Evolutionary conservation across 2,888 invertebrate genomes (phyloP), one percentile per base, ranked within the genome.

Genomic region (Pyrrhosoma nymphula): DNA sequence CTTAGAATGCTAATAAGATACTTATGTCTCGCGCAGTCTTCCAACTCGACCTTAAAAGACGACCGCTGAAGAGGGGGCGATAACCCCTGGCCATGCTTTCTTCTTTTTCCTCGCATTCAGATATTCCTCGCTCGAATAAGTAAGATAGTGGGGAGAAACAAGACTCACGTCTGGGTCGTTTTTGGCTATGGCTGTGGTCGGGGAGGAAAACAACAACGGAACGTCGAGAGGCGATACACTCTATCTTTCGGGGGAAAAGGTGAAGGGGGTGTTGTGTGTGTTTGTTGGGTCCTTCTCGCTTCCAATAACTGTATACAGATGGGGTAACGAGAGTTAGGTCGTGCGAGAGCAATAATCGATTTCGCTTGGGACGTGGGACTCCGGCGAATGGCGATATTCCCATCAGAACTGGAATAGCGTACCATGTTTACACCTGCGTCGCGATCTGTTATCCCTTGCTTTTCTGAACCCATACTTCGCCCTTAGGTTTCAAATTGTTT

Each of bases 241-340:
- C 16, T n/a, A 4, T 20, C 26, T 16, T 10, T 60, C n/a, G 60
- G 18, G 60, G 69, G 69, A 69, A 10, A 69, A 69, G 0, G 69
- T 12, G 26, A 23, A n/a, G 47, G 69, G 69, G n/a, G n/a, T n/a
- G n/a, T 12, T 69, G n/a, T 14, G 20, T 69, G 69, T 26, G 14
- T n/a, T 14, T n/a, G 26, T 26, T 20, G 60, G 16, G 18, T 60
- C 60, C 12, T 20, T 60, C 60, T 60, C 60, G 35, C 14, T 82
- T 35, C 82, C 82, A 82, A 35, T 82, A 82, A 30, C 82, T 16
- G 82, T 4, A 82, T 30, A 26, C 82, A 82, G 82, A 82, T 82
- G 82, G 82, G 82, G 82, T 82, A 82, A 82, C 82, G 82, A 35
- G 82, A 35, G 82, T 82, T 35, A 47, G 47, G 82, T 35, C 30